These are phyloP conservation scores for human DNA, from an alignment of 2,113 vertebrate species.

Conservation along the genomic window DNA sequence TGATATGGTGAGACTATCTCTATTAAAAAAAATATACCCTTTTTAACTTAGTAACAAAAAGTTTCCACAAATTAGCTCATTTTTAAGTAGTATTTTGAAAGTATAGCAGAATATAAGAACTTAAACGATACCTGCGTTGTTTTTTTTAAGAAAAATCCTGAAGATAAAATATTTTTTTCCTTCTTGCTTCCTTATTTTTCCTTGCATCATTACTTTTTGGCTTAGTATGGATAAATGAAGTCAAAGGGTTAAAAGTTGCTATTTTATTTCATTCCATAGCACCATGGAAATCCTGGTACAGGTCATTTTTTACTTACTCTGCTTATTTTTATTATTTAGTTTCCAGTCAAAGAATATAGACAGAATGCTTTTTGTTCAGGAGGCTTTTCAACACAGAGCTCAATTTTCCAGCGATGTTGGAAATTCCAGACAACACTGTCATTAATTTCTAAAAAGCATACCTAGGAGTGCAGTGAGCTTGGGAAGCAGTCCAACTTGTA, in stretches of 20 bases:
- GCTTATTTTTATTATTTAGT: background rate
- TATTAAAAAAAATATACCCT: background rate
- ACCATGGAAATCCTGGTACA: background rate
- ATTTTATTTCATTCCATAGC: background rate
- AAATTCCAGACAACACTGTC: background rate
- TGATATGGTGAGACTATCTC: too few species aligned
- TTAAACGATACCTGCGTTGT: background rate
- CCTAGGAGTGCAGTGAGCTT: constrained; percentile 92
- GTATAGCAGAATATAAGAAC: background rate
- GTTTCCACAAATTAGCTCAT: background rate
- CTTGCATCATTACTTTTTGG: background rate
- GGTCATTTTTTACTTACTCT: constrained; percentile 29
- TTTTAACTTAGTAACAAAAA: constrained; percentile 16
- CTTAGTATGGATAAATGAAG: background rate
- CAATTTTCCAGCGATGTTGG: background rate
- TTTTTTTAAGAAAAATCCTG: background rate
- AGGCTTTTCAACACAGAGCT: constrained; percentile 26
- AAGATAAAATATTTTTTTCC: background rate
- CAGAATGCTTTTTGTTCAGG: background rate
- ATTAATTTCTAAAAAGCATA: constrained; percentile 76
- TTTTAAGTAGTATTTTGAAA: background rate
- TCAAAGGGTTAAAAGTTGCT: background rate
- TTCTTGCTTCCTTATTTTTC: background rate
- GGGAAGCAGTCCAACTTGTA: constrained; percentile 92
- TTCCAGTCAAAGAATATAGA: background rate